Conservation (phyloP, 2,797 vertebrate genomes). For the Acanthurus leucopareius region DNA sequence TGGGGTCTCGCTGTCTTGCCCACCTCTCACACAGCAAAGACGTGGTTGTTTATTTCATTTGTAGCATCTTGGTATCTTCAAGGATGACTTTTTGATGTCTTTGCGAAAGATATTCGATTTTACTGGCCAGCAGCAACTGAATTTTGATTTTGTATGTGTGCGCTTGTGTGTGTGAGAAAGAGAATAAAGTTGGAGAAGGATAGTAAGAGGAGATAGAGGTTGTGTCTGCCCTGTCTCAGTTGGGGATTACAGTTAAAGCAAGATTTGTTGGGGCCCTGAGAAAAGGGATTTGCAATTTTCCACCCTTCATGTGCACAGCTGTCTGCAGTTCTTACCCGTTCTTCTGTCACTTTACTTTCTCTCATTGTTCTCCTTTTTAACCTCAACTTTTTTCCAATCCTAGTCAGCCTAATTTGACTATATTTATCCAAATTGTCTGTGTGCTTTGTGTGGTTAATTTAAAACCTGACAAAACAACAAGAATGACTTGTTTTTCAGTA, state of each 20-base stretch:
- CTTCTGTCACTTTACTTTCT: constrained; percentile 16
- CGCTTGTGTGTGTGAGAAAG: background rate
- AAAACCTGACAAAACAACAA: constrained; percentile 33
- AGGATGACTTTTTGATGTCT: background rate
- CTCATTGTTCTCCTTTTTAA: background rate
- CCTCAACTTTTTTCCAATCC: constrained; percentile 3
- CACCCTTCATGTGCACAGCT: constrained; percentile 70
- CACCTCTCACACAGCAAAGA: constrained; percentile 27
- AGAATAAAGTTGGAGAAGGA: constrained; percentile 9
- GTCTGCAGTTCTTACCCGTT: constrained; percentile 59
- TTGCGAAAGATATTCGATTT: background rate
- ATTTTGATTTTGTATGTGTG: constrained; percentile 19
- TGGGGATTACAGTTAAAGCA: constrained; percentile 69
- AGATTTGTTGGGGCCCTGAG: constrained; percentile 70
- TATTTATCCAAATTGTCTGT: constrained; percentile 2
- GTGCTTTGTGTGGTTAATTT: constrained; percentile 31
- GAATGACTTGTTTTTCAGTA: constrained; percentile 43
- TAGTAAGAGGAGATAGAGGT: constrained; percentile 27
- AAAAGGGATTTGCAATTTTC: constrained; percentile 80
- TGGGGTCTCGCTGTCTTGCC: constrained; percentile 44
- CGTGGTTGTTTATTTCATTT: constrained; percentile 38
- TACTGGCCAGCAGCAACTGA: constrained; percentile 8
- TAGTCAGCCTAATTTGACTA: background rate
- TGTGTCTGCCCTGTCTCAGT: constrained; percentile 64
- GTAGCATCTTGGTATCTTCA: constrained; percentile 21